Evolutionary conservation across 2,113 vertebrate species (phyloP).

Genomic region (Ictidomys tridecemlineatus): DNA sequence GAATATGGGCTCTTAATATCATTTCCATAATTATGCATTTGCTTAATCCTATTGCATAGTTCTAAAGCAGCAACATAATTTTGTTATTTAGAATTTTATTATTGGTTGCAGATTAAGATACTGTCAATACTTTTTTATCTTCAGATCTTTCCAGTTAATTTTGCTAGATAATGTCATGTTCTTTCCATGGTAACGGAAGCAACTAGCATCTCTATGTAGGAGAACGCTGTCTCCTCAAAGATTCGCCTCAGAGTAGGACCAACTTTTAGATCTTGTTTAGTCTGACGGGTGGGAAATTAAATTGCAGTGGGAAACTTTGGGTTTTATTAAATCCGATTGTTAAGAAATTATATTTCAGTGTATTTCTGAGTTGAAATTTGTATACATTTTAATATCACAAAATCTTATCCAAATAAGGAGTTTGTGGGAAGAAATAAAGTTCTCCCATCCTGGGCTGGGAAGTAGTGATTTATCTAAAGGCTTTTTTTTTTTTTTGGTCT

Average conservation of each 20-base stretch:
- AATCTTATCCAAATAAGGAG: neutral
- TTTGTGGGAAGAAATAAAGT: neutral
- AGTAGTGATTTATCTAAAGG: neutral
- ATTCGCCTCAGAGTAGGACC: neutral
- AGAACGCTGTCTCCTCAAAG: neutral
- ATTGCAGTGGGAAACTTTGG: neutral
- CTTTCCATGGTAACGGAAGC: neutral
- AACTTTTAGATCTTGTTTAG: neutral
- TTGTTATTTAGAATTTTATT: neutral
- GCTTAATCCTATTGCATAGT: neutral
- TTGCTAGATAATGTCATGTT: neutral
- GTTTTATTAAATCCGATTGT: neutral
- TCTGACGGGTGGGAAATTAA: neutral
- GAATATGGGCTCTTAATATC: neutral
- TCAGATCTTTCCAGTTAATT: neutral
- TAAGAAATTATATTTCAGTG: neutral
- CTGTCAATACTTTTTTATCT: neutral
- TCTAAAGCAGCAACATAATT: neutral
- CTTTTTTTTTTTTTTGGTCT: neutral
- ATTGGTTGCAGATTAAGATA: neutral
- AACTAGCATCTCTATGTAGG: neutral
- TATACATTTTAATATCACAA: neutral
- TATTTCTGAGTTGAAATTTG: neutral
- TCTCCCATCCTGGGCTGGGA: neutral
- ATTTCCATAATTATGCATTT: slow-evolving; percentile 19